phyloP scores from a whole-genome alignment of 2,888 invertebrate species.

The Agrotis segetum region DNA sequence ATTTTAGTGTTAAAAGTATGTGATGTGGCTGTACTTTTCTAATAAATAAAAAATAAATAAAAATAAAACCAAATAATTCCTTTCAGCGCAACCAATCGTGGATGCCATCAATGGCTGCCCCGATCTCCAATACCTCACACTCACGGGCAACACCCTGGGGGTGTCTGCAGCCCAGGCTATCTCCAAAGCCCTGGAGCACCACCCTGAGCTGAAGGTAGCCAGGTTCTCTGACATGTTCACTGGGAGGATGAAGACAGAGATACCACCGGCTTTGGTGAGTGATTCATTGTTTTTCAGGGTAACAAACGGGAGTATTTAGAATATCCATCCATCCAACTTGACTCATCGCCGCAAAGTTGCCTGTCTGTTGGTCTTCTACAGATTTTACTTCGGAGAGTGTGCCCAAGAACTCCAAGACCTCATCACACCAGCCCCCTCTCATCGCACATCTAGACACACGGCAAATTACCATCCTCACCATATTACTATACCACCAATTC shows the following conservation, averaged over 20 bases:
- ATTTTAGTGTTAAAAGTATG: no score
- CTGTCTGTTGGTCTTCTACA: no score
- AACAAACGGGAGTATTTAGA: neutral
- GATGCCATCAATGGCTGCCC: slow-evolving; percentile 94
- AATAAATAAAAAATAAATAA: no score
- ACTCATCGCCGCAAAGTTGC: no score
- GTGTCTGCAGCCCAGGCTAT: slow-evolving; percentile 97
- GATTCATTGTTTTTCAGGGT: neutral
- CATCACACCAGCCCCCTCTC: no score
- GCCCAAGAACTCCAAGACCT: no score
- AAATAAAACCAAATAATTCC: neutral
- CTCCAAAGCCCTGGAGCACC: slow-evolving; percentile 94
- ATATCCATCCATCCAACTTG: no score
- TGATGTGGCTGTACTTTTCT: no score
- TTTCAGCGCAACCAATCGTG: slow-evolving; percentile 92
- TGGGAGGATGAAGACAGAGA: slow-evolving; percentile 98
- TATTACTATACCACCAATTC: no score
- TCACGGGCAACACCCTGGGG: slow-evolving; percentile 98
- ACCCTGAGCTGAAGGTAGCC: slow-evolving; percentile 95
- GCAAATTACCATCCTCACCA: no score
- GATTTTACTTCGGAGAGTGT: no score
- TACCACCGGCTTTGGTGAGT: slow-evolving; percentile 96
- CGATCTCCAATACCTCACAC: slow-evolving; percentile 93
- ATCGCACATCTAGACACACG: no score
- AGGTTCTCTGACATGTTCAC: slow-evolving; percentile 99